Evolutionary conservation across 2,888 invertebrate species (phyloP).

Genomic region (Euzetes globulus): DNA sequence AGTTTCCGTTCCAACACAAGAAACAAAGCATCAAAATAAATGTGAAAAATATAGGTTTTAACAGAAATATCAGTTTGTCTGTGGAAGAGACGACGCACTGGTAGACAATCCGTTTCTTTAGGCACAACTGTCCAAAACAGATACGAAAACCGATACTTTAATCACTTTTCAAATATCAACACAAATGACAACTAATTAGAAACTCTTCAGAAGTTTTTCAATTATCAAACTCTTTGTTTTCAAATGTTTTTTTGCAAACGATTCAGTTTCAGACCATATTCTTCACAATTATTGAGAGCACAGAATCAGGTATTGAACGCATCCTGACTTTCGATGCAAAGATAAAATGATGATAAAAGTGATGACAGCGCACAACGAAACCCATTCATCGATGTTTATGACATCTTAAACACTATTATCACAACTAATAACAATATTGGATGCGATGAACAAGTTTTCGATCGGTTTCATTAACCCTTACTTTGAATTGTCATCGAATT

Average conservation of each 20-base stretch:
- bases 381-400: neutral
- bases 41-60: neutral
- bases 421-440: neutral
- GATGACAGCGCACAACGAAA: constrained; percentile 9
- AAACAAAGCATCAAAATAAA: neutral
- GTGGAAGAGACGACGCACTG: constrained; percentile 9
- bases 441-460: neutral
- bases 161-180: neutral
- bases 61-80: neutral
- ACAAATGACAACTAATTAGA: neutral
- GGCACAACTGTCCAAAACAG: constrained; percentile 12
- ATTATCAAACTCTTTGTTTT: neutral
- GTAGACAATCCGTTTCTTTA: neutral
- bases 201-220: neutral
- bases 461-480: constrained; percentile 27
- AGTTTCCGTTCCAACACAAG: neutral
- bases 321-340: neutral
- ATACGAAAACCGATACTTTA: neutral
- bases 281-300: neutral
- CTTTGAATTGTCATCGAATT: neutral
- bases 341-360: neutral
- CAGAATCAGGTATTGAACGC: neutral
- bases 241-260: no score
- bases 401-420: constrained; percentile 15
- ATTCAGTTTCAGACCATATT: no score